Evolutionary conservation across 2,888 invertebrate genomes (phyloP).

Genomic region (Amblyjoppa fuscipennis): DNA sequence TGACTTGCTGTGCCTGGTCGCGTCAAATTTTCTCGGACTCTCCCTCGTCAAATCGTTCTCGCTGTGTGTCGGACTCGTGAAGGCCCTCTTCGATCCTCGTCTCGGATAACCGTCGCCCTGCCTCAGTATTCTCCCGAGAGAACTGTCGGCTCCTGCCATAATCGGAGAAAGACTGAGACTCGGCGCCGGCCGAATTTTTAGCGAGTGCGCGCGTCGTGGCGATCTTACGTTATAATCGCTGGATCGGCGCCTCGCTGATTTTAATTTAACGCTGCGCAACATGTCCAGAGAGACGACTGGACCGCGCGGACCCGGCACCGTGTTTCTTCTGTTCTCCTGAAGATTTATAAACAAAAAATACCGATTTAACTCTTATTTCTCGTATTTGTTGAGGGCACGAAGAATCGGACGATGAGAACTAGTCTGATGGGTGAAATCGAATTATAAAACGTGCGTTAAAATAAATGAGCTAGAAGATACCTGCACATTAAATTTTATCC

Average conservation of each 20-base stretch:
- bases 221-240: slow-evolving; percentile 74
- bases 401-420: no score
- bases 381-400: no score
- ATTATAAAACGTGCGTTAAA: background rate
- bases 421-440: no score
- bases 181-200: slow-evolving; percentile 69
- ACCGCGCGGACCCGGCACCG: slow-evolving; percentile 72
- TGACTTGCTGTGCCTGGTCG: slow-evolving; percentile 66
- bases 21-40: slow-evolving; percentile 64
- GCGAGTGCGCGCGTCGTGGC: slow-evolving; percentile 75
- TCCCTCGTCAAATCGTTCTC: slow-evolving; percentile 70
- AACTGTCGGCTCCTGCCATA: slow-evolving; percentile 72
- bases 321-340: slow-evolving; percentile 76
- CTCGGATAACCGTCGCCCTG: slow-evolving; percentile 74
- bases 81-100: slow-evolving; percentile 69
- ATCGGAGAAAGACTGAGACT: slow-evolving; percentile 77
- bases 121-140: slow-evolving; percentile 75
- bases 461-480: no score
- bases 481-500: no score
- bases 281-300: slow-evolving; percentile 82
- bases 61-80: slow-evolving; percentile 68
- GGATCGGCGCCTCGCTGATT: slow-evolving; percentile 77
- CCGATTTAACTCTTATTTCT: no score
- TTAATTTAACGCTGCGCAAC: slow-evolving; percentile 82
- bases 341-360: background rate